Percentiles rank a stretch among this genome's conserved stretches.
Evolutionary conservation across 2,888 invertebrate genomes (phyloP).

Genomic region (Cosmia trapezina): DNA sequence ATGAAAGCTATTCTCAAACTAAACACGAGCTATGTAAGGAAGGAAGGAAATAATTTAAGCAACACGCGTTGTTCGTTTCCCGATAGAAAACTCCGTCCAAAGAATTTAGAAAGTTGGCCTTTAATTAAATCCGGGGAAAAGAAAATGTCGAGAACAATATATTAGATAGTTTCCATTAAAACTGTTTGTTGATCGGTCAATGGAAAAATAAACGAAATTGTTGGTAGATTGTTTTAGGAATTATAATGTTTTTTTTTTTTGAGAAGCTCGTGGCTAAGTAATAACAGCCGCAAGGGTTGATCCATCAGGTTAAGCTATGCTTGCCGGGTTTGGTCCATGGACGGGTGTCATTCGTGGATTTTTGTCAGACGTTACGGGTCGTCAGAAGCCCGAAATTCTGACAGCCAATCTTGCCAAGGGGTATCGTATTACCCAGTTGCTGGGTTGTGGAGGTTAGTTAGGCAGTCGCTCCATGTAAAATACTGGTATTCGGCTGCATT

Average conservation of each 20-base stretch:
- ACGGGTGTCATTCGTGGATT: no score
- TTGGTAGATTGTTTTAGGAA: background rate
- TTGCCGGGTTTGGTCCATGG: no score
- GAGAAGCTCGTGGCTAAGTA: no score
- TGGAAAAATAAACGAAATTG: background rate
- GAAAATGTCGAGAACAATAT: constrained; percentile 52
- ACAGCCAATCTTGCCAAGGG: no score
- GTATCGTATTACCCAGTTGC: no score
- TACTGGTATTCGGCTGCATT: no score
- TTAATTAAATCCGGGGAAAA: constrained; percentile 56
- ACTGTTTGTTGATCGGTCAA: constrained; percentile 42
- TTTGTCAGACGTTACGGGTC: no score
- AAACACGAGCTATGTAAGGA: constrained; percentile 44
- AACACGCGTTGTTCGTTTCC: constrained; percentile 58
- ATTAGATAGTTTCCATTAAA: constrained; percentile 35
- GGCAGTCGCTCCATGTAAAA: no score
- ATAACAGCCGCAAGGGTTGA: no score
- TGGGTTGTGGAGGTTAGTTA: no score
- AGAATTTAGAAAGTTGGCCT: constrained; percentile 61
- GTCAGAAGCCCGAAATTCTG: no score
- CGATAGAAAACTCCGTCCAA: constrained; percentile 56
- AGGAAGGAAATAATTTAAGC: constrained; percentile 62
- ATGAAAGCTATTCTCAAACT: constrained; percentile 38
- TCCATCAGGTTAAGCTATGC: no score
- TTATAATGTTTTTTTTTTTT: background rate